phyloP scores from a whole-genome alignment of 2,888 invertebrate genomes.

The Lepidonotus clava region DNA sequence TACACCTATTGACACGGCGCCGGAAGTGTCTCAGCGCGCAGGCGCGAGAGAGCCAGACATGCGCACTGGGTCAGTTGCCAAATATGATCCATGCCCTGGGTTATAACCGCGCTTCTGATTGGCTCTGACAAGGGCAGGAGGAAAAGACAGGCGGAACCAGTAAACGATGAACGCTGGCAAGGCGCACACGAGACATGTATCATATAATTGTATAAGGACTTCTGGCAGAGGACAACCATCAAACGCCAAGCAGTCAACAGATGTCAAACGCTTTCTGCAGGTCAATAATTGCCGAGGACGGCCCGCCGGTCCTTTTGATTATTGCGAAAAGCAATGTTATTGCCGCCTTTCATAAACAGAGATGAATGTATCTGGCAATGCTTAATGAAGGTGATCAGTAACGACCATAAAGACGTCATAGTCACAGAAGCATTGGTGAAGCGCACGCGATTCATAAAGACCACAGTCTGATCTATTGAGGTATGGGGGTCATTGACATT shows the following conservation, averaged over 20 bases:
- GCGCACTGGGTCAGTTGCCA: conserved; percentile 49
- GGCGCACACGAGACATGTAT: not conserved
- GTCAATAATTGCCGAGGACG: conserved; percentile 9
- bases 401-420: not conserved
- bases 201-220: conserved; percentile 37
- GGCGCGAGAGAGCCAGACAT: conserved; percentile 25
- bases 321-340: not conserved
- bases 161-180: conserved; percentile 12
- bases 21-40: conserved; percentile 41
- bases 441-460: no score
- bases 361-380: not conserved
- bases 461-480: no score
- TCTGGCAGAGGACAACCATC: not conserved
- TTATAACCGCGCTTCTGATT: not conserved
- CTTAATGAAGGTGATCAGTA: not conserved
- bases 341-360: not conserved
- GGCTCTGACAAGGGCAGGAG: not conserved
- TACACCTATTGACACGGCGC: conserved; percentile 16
- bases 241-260: not conserved
- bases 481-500: no score
- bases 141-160: not conserved
- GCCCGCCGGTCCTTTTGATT: not conserved
- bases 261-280: conserved; percentile 23
- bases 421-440: no score
- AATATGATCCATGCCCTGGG: conserved; percentile 40